These are phyloP conservation scores for Anoplophora glabripennis DNA, from an alignment of 1,140 invertebrate species.

Conservation along the genomic window DNA sequence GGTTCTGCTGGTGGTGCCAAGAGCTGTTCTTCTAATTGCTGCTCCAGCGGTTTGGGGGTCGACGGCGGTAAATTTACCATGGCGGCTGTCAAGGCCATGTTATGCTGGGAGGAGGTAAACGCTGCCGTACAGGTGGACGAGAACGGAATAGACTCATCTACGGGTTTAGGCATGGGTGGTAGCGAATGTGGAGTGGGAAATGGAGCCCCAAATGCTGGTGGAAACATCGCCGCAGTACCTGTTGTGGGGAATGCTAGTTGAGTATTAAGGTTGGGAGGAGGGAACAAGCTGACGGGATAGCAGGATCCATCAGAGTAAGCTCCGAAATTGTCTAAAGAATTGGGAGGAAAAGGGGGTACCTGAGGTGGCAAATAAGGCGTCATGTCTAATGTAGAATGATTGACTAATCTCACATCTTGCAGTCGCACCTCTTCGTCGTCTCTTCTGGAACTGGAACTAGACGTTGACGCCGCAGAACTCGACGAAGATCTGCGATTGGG, in stretches of 20 bases:
- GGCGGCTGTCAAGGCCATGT: constrained; percentile 71
- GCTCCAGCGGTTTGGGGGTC: constrained; percentile 40
- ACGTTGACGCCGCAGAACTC: constrained; percentile 62
- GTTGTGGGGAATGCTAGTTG: constrained; percentile 63
- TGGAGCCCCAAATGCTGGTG: constrained; percentile 57
- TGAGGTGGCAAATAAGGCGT: constrained; percentile 51
- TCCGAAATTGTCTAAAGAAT: constrained; percentile 50
- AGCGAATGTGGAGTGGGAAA: constrained; percentile 56
- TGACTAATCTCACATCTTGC: constrained; percentile 43
- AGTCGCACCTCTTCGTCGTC: constrained; percentile 46
- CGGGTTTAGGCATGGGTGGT: constrained; percentile 55
- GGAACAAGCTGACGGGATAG: constrained; percentile 49
- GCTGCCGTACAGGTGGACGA: constrained; percentile 65
- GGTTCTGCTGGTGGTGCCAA: constrained; percentile 26
- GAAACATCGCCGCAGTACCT: constrained; percentile 58
- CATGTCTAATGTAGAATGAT: constrained; percentile 50
- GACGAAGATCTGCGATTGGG: constrained; percentile 65
- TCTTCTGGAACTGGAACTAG: constrained; percentile 55
- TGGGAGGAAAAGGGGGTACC: constrained; percentile 46
- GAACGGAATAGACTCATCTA: constrained; percentile 53
- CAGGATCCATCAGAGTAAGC: constrained; percentile 41
- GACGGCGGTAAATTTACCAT: constrained; percentile 58
- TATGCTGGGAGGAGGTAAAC: constrained; percentile 73
- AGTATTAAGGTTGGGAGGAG: constrained; percentile 53
- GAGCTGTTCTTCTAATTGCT: constrained; percentile 36